These are phyloP conservation scores for Parascotia fuliginaria DNA, from an alignment of 2,888 invertebrate genomes.

Conservation along the genomic window DNA sequence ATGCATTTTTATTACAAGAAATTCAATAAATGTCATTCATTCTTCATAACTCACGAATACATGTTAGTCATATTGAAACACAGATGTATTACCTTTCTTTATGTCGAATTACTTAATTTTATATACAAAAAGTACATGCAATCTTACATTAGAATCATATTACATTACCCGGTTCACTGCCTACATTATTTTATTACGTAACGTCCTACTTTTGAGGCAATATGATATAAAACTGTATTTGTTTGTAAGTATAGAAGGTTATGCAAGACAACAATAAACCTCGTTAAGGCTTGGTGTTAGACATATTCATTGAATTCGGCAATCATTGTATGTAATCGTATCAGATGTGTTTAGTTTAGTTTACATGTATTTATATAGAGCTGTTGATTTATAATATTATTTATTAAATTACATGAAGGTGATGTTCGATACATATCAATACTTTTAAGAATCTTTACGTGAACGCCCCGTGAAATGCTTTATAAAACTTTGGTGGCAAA, in stretches of 20 bases:
- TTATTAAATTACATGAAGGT: background rate
- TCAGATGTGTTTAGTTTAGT: conserved; percentile 44
- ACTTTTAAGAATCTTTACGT: no score
- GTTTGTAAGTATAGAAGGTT: conserved; percentile 25
- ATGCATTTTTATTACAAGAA: no score
- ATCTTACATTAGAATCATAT: background rate
- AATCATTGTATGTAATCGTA: conserved; percentile 60
- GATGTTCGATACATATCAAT: no score
- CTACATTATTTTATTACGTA: conserved; percentile 2
- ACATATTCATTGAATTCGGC: conserved; percentile 58
- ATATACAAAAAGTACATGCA: background rate
- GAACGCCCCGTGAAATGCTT: no score
- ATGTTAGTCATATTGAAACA: background rate
- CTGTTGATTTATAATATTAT: conserved; percentile 5
- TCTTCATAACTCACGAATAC: no score
- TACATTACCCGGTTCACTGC: background rate
- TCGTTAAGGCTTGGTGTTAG: conserved; percentile 60
- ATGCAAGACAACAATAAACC: conserved; percentile 56
- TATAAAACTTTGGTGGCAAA: no score
- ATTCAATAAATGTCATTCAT: no score
- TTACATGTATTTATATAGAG: conserved; percentile 27
- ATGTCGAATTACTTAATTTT: background rate
- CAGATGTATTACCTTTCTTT: background rate
- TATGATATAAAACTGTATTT: conserved; percentile 11
- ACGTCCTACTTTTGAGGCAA: conserved; percentile 1